Conservation (phyloP, 2,888 invertebrate species). For the Argyra leucocephala region DNA sequence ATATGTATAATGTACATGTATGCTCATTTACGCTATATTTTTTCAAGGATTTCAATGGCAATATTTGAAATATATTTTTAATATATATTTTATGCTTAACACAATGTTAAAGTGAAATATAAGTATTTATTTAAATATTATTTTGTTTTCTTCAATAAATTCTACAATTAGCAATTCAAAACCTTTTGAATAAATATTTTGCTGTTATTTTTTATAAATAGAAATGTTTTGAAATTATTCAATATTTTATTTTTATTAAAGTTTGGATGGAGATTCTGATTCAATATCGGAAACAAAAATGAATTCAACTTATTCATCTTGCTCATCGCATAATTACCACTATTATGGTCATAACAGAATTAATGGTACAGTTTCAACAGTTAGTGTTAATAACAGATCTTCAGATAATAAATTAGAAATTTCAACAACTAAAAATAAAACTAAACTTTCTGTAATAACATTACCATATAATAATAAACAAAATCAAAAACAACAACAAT, state of each 20-base stretch:
- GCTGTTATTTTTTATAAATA: too few relatives aligned
- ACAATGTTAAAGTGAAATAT: too few relatives aligned
- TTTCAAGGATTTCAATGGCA: too few relatives aligned
- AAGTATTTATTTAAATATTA: too few relatives aligned
- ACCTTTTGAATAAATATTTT: too few relatives aligned
- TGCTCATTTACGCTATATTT: too few relatives aligned
- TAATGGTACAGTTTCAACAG: slow-evolving; percentile 43
- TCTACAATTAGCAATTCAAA: too few relatives aligned
- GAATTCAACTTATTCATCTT: slow-evolving; percentile 50
- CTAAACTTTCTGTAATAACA: not conserved
- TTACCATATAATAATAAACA: not conserved
- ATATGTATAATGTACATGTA: too few relatives aligned
- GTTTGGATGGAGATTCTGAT: slow-evolving; percentile 51
- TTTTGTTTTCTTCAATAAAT: too few relatives aligned
- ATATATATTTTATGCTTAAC: too few relatives aligned
- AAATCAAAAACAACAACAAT: not conserved
- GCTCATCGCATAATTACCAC: slow-evolving; percentile 27
- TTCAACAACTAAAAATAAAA: not conserved
- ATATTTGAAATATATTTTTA: too few relatives aligned
- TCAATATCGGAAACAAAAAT: slow-evolving; percentile 53
- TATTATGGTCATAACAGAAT: slow-evolving; percentile 34
- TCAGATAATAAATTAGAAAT: slow-evolving; percentile 33
- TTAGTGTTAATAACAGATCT: slow-evolving; percentile 39
- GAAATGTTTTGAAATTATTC: not conserved
- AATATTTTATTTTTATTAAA: slow-evolving; percentile 28